These are phyloP conservation scores for Dicrostonyx torquatus DNA, from an alignment of 2,797 vertebrate genomes.

Conservation along the genomic window DNA sequence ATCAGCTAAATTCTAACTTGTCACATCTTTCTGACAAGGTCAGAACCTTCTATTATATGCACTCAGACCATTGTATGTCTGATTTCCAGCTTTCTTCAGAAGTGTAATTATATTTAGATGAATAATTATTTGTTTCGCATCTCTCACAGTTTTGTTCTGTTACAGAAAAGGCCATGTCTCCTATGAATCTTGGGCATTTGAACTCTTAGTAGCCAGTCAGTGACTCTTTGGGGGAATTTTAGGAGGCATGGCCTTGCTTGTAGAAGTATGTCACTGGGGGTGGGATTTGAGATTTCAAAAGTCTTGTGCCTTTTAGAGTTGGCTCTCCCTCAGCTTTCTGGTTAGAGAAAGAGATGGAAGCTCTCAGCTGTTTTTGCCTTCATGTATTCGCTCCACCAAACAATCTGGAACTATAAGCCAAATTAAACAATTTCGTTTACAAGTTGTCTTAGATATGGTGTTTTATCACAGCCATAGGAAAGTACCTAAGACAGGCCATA, in stretches of 20 bases:
- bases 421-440: not conserved
- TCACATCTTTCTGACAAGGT: not conserved
- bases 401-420: not conserved
- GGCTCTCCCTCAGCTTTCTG: not conserved
- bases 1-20: not conserved
- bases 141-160: not conserved
- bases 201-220: not conserved
- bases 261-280: not conserved
- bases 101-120: not conserved
- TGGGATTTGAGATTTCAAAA: not conserved
- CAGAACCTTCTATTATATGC: not conserved
- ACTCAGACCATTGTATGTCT: not conserved
- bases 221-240: not conserved
- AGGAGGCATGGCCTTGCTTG: not conserved
- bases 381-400: too few relatives aligned
- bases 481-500: not conserved
- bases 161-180: not conserved
- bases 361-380: not conserved
- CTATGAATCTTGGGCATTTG: not conserved
- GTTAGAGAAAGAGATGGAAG: not conserved
- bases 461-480: not conserved
- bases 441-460: not conserved
- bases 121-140: not conserved
- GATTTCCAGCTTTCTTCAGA: not conserved
- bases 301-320: not conserved